Conservation (phyloP, 2,797 vertebrate species). For the Naso thynnoides region DNA sequence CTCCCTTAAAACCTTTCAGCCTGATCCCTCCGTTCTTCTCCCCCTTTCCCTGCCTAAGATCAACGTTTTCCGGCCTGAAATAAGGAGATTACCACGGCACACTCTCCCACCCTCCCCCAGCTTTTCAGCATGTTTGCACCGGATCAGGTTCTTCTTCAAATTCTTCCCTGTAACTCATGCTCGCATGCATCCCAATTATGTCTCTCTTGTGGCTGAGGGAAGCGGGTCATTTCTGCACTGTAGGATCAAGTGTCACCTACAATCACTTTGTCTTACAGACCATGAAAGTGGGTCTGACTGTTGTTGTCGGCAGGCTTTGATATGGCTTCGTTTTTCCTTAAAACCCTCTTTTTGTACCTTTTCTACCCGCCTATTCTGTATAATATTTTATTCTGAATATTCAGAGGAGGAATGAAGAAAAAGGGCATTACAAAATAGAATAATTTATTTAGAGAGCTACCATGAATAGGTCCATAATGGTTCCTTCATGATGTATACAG, state of each 20-base stretch:
- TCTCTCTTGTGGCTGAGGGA: conserved; percentile 58
- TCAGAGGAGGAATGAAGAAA: conserved; percentile 48
- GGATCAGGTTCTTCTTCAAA: conserved; percentile 72
- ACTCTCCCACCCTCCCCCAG: conserved; percentile 56
- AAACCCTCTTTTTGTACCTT: conserved; percentile 17
- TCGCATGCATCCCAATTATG: conserved; percentile 64
- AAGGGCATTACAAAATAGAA: conserved; percentile 82
- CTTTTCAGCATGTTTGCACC: conserved; percentile 75
- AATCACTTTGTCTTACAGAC: conserved; percentile 51
- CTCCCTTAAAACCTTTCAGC: conserved; percentile 40
- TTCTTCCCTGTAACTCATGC: conserved; percentile 61
- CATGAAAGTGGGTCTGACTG: conserved; percentile 33
- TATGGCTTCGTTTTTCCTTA: conserved; percentile 26
- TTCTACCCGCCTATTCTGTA: conserved; percentile 7
- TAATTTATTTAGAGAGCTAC: conserved; percentile 83
- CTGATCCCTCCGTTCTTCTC: conserved; percentile 39
- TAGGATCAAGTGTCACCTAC: conserved; percentile 60
- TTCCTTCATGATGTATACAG: conserved; percentile 77
- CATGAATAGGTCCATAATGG: conserved; percentile 74
- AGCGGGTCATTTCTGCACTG: conserved; percentile 52
- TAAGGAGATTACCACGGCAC: conserved; percentile 82
- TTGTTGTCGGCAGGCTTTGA: conserved; percentile 23
- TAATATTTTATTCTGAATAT: conserved; percentile 18
- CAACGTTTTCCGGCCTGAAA: conserved; percentile 80
- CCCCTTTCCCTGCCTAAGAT: conserved; percentile 66